These are phyloP conservation scores for Gymnobelideus leadbeateri DNA, from an alignment of 2,113 vertebrate species.

Conservation along the genomic window DNA sequence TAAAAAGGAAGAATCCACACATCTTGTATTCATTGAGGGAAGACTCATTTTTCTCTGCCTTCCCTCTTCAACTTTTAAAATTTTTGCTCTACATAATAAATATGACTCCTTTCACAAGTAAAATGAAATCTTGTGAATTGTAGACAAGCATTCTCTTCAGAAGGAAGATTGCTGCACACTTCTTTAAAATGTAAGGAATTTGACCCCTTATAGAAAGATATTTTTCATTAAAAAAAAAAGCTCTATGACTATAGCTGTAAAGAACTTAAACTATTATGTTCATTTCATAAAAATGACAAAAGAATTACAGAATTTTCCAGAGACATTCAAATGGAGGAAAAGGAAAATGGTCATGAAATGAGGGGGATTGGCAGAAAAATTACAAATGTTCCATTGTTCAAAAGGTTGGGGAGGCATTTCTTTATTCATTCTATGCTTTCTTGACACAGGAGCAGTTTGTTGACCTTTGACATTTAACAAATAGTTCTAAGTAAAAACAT, in stretches of 20 bases:
- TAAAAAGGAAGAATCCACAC: slow-evolving; percentile 20
- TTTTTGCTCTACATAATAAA: slow-evolving; percentile 61
- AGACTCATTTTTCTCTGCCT: slow-evolving; percentile 11
- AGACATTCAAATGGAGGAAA: slow-evolving; percentile 48
- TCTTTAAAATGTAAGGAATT: slow-evolving; percentile 59
- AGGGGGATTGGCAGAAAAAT: slow-evolving; percentile 17
- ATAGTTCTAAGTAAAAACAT: slow-evolving; percentile 54
- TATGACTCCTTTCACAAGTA: slow-evolving; percentile 40
- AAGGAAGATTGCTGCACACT: slow-evolving; percentile 23
- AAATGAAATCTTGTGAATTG: slow-evolving; percentile 65
- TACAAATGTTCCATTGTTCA: slow-evolving; percentile 65
- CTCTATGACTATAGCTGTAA: slow-evolving; percentile 52
- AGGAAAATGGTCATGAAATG: background rate
- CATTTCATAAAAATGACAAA: slow-evolving; percentile 64
- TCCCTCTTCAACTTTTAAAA: slow-evolving; percentile 56
- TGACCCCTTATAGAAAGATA: slow-evolving; percentile 61
- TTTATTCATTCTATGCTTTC: slow-evolving; percentile 33
- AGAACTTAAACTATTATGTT: slow-evolving; percentile 35
- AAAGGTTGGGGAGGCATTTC: slow-evolving; percentile 20
- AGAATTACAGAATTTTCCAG: slow-evolving; percentile 65
- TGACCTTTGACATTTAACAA: slow-evolving; percentile 72
- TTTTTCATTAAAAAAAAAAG: slow-evolving; percentile 54
- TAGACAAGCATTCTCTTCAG: slow-evolving; percentile 56
- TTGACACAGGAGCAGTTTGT: slow-evolving; percentile 39
- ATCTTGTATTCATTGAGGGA: slow-evolving; percentile 48